A percentile compares a stretch with the other conserved stretches of the same genome.
Evolutionary conservation across 2,113 vertebrate genomes (phyloP).

Genomic region (Chlamydotis undulata): DNA sequence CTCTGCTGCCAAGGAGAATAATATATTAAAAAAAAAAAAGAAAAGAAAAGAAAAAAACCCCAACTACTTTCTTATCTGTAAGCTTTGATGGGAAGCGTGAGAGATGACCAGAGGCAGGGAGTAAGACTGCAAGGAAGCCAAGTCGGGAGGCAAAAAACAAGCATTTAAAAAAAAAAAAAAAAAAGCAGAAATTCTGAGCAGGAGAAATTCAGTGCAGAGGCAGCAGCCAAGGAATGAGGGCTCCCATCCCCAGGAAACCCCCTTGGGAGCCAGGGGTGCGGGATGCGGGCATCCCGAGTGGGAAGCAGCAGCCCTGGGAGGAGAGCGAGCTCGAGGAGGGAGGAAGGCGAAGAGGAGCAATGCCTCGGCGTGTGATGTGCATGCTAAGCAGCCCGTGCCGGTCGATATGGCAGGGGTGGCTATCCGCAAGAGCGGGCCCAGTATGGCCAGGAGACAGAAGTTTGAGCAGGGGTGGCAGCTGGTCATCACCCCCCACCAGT

Average conservation of each 20-base stretch:
- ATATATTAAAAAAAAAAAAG: not conserved
- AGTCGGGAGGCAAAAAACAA: not conserved
- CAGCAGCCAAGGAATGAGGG: not conserved
- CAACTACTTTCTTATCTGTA: not conserved
- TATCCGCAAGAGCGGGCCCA: not conserved
- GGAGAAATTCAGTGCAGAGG: not conserved
- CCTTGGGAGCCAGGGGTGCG: not conserved
- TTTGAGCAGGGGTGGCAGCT: not conserved
- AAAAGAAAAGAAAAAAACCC: not conserved
- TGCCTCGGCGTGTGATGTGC: constrained; percentile 61
- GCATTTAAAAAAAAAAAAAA: not conserved
- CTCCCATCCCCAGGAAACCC: not conserved
- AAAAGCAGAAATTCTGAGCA: not conserved
- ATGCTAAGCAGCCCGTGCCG: constrained; percentile 70
- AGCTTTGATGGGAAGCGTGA: not conserved
- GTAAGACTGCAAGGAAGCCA: not conserved
- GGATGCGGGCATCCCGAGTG: not conserved
- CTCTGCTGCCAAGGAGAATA: not conserved
- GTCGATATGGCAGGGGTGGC: not conserved
- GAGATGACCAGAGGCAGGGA: not conserved
- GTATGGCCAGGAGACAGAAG: constrained; percentile 51
- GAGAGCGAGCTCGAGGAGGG: constrained; percentile 36
- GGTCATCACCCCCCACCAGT: not conserved
- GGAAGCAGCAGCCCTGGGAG: not conserved
- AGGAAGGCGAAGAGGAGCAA: constrained; percentile 50